Conservation (phyloP, 2,888 invertebrate genomes). For the Caenorhabditis macrosperma region DNA sequence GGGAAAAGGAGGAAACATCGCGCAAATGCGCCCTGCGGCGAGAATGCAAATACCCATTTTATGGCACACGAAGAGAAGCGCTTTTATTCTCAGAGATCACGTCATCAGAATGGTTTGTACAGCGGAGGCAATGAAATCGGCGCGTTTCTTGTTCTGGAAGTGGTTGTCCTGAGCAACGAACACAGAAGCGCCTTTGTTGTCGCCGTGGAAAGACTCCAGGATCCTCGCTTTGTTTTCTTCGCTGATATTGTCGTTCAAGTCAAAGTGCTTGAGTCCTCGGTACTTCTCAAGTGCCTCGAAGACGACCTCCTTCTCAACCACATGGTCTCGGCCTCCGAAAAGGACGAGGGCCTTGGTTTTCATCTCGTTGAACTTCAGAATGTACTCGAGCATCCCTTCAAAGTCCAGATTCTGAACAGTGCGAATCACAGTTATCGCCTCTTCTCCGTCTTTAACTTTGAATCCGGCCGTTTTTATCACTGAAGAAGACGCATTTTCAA, state of each 20-base stretch:
- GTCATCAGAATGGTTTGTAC: slow-evolving; percentile 11
- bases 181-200: slow-evolving; percentile 30
- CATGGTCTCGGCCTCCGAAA: slow-evolving; percentile 50
- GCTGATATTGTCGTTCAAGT: slow-evolving; percentile 18
- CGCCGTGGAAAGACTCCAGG: slow-evolving; percentile 14
- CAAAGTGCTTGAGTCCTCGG: slow-evolving; percentile 40
- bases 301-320: slow-evolving; percentile 56
- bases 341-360: slow-evolving; percentile 44
- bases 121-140: slow-evolving; percentile 24
- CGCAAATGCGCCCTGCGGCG: neutral
- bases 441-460: slow-evolving; percentile 40
- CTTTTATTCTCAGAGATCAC: slow-evolving; percentile 4
- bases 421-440: slow-evolving; percentile 55
- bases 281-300: slow-evolving; percentile 50
- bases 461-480: slow-evolving; percentile 57
- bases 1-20: neutral
- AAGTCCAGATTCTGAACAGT: slow-evolving; percentile 48
- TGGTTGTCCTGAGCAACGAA: slow-evolving; percentile 41
- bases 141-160: slow-evolving; percentile 46
- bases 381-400: slow-evolving; percentile 28
- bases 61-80: neutral
- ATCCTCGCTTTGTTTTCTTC: slow-evolving; percentile 11
- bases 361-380: slow-evolving; percentile 39
- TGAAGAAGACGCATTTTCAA: slow-evolving; percentile 20
- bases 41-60: slow-evolving; percentile 3